A percentile compares a stretch with the other conserved stretches of the same genome.
Conservation (phyloP, 1,140 invertebrate species). For the Camponotus vicinus region DNA sequence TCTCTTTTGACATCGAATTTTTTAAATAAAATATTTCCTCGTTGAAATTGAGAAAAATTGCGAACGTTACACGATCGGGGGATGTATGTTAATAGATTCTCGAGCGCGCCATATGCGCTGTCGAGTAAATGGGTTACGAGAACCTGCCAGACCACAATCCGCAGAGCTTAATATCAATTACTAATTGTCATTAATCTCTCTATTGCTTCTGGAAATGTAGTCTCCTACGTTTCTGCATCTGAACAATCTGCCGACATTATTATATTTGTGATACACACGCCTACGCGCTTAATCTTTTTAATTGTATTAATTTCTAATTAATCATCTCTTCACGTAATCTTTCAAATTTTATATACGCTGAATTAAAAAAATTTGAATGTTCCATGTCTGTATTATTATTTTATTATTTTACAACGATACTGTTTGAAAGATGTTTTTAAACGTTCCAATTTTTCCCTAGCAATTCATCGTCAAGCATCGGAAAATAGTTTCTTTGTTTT, state of each 20-base stretch:
- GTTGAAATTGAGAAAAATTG: conserved; percentile 34
- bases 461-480: not conserved
- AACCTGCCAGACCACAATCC: conserved; percentile 57
- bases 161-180: conserved; percentile 57
- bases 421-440: not conserved
- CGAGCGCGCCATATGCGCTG: conserved; percentile 31
- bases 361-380: not conserved
- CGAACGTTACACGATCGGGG: not conserved
- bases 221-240: not conserved
- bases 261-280: not conserved
- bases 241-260: conserved; percentile 8
- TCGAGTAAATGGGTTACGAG: conserved; percentile 51
- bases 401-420: not conserved
- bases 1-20: not conserved
- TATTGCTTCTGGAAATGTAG: conserved; percentile 32
- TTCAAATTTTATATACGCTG: not conserved
- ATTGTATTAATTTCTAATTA: not conserved
- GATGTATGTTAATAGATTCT: conserved; percentile 55
- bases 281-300: not conserved
- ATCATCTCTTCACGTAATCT: not conserved
- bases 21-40: conserved; percentile 46
- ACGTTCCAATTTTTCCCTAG: not conserved
- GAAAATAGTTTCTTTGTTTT: not conserved
- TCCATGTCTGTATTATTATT: not conserved
- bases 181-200: conserved; percentile 57